phyloP scores from a whole-genome alignment of 2,797 vertebrate genomes.

The Melanotaenia trifasciata region DNA sequence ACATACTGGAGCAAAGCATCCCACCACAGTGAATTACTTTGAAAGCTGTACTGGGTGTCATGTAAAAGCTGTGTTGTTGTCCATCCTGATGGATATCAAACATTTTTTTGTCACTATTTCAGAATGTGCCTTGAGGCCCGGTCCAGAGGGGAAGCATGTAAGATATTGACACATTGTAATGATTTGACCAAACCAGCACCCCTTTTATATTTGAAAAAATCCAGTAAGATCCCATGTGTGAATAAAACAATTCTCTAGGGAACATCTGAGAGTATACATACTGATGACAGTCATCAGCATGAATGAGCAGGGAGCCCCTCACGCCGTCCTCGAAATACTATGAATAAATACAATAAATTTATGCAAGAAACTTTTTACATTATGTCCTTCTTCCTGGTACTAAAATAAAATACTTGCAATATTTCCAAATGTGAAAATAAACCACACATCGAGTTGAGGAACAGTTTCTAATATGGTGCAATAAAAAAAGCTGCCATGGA shows the following conservation, averaged over 20 bases:
- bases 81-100: no score
- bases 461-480: no score
- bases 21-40: background rate
- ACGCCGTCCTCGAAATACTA: background rate
- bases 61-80: background rate
- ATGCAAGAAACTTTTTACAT: background rate
- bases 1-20: no score
- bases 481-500: no score
- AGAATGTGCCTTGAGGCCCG: background rate
- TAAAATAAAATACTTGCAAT: background rate
- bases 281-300: background rate
- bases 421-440: no score
- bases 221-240: background rate
- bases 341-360: background rate
- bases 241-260: background rate
- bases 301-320: background rate
- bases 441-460: no score
- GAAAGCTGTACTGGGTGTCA: background rate
- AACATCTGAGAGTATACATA: background rate
- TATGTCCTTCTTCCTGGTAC: background rate
- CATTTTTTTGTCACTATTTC: background rate
- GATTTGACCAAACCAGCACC: background rate
- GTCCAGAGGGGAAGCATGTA: background rate
- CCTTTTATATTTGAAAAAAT: background rate
- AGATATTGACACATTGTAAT: background rate